These are phyloP conservation scores for Rallus crepitans DNA, from an alignment of 2,797 vertebrate species.

Conservation along the genomic window DNA sequence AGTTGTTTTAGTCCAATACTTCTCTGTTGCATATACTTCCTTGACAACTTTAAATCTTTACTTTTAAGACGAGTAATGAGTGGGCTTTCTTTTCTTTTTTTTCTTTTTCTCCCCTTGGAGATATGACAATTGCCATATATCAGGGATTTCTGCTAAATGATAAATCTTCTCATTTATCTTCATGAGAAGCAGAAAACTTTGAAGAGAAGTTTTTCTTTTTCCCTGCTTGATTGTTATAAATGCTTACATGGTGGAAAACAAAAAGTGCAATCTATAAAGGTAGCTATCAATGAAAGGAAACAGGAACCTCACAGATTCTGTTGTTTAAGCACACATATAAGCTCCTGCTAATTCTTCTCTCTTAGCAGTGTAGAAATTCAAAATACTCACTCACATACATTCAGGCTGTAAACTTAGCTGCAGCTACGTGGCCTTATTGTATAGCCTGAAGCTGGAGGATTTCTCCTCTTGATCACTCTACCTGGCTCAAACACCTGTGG, in stretches of 20 bases:
- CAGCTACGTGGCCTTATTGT: background rate
- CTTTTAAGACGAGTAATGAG: background rate
- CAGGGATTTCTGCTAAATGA: background rate
- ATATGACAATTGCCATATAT: background rate
- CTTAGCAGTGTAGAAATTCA: background rate
- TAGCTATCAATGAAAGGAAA: background rate
- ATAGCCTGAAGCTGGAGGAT: background rate
- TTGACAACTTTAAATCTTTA: background rate
- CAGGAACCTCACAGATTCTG: background rate
- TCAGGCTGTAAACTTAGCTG: background rate
- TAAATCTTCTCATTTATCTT: background rate
- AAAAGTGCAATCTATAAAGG: background rate
- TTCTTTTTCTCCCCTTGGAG: background rate
- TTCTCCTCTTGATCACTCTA: background rate
- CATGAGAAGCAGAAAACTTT: background rate
- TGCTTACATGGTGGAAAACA: background rate
- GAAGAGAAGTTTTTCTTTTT: background rate
- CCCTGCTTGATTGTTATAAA: background rate
- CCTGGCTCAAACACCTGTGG: background rate
- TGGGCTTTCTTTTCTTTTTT: no score
- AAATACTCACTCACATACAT: background rate
- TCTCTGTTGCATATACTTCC: background rate
- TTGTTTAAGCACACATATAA: background rate
- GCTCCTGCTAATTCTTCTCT: background rate
- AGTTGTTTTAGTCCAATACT: background rate